Conservation (phyloP, 2,797 vertebrate species). For the Lophotriccus pileatus region DNA sequence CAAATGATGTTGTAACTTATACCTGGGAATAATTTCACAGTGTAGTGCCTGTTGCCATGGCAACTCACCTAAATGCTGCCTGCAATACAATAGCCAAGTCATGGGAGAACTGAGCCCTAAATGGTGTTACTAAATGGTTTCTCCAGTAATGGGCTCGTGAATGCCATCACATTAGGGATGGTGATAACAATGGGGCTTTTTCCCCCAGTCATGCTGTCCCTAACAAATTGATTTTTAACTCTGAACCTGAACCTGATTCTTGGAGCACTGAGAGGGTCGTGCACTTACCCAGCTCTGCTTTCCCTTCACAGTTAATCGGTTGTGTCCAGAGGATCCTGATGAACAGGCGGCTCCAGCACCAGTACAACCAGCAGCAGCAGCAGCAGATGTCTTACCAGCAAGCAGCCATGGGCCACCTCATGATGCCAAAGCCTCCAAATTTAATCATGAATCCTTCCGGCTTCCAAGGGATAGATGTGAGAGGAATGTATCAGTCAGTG, state of each 20-base stretch:
- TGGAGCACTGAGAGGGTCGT: not conserved
- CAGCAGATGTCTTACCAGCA: constrained; percentile 91
- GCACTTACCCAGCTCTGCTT: constrained; percentile 49
- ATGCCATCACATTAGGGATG: constrained; percentile 71
- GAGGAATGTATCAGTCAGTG: constrained; percentile 93
- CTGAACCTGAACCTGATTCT: constrained; percentile 59
- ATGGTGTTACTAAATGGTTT: constrained; percentile 60
- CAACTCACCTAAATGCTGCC: not conserved
- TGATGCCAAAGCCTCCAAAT: constrained; percentile 84
- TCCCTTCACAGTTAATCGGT: constrained; percentile 87
- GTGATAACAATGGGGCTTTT: constrained; percentile 64
- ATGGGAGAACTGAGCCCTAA: constrained; percentile 41
- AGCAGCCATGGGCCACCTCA: constrained; percentile 86
- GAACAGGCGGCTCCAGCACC: constrained; percentile 94
- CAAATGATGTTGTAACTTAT: constrained; percentile 53
- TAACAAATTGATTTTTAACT: constrained; percentile 57
- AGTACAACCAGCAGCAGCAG: constrained; percentile 82
- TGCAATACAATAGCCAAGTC: constrained; percentile 55
- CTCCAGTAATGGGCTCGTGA: constrained; percentile 59
- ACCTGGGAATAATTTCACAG: constrained; percentile 55
- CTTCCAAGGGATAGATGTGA: constrained; percentile 89
- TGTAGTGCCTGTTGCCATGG: not conserved
- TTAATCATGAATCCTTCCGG: constrained; percentile 79
- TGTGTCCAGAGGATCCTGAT: constrained; percentile 95
- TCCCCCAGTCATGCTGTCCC: constrained; percentile 51